phyloP scores from a whole-genome alignment of 2,113 vertebrate species.

The Corvus hawaiiensis region DNA sequence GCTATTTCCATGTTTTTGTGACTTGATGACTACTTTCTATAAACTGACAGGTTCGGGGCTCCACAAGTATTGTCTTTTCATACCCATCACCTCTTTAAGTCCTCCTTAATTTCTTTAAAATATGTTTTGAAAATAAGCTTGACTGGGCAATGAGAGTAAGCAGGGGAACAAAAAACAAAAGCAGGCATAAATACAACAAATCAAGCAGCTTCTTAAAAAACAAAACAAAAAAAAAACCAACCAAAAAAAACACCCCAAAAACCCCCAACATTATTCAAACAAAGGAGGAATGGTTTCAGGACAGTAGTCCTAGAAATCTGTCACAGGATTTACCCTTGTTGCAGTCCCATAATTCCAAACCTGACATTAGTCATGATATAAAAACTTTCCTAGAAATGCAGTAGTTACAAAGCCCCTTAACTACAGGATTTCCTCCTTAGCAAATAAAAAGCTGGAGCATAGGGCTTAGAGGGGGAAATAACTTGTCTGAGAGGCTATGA shows the following conservation, averaged over 20 bases:
- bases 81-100: constrained; percentile 23
- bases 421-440: neutral
- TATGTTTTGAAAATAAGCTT: constrained; percentile 7
- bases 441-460: neutral
- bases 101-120: constrained; percentile 27
- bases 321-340: neutral
- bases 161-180: neutral
- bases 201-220: neutral
- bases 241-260: neutral
- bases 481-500: neutral
- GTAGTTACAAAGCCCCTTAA: neutral
- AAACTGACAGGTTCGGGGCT: constrained; percentile 63
- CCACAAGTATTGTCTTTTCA: constrained; percentile 48
- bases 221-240: no score
- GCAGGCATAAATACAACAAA: neutral
- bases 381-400: neutral
- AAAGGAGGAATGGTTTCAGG: neutral
- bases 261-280: neutral
- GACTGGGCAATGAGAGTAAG: neutral
- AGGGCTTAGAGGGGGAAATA: neutral
- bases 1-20: constrained; percentile 51
- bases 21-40: constrained; percentile 46
- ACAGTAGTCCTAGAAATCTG: neutral
- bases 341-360: neutral
- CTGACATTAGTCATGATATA: neutral